Evolutionary conservation across 2,888 invertebrate species (phyloP), one percentile per base, ranked within the genome.

Genomic region (Phasia obesa): DNA sequence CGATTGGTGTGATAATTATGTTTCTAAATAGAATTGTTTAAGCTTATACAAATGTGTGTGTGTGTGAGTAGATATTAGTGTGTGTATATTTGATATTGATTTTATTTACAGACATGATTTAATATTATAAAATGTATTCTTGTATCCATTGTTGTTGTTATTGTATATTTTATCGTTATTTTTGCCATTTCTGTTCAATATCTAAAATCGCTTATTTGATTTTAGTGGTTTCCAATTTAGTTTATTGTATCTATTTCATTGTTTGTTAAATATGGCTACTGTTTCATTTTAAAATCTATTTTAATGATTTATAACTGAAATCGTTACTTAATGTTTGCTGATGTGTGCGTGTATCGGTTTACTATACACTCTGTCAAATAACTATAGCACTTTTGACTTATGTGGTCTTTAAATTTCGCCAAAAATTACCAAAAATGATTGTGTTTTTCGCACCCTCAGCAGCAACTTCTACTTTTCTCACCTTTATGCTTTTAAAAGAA

Each of bases 201-300:
- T 59, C 65, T 19, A 13, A 65, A 35, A 53, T 35, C 31, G 35
- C 62, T 70, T 69, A 77, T 77, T 77, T 77, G 77, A 77, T 77
- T 70, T 70, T 62, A 44, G 70, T 77, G 77, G 77, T 70, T 77
- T 75, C 55, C 53, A 62, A 77, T 77, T 75, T 77, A 77, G 70
- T 77, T 70, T 62, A 55, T 70, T 62, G 67, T 44, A 42, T 59
- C 31, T 38, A 49, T 21, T 23, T 19, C 44, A 17, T n/a, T 57
- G 49, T 65, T 23, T 27, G 47, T 64, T 55, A 65, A 44, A 75
- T 75, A 35, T 44, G 17, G 47, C 64, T 38, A 57, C 64, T 65
- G 47, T 75, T 75, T 59, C 19, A 65, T 65, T 64, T 55, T 19
- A n/a, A 62, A 64, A 62, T 42, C 0, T 60, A 51, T 62, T 73